These are phyloP conservation scores for Sinosuthora webbiana DNA, from an alignment of 2,113 vertebrate genomes.

Conservation along the genomic window DNA sequence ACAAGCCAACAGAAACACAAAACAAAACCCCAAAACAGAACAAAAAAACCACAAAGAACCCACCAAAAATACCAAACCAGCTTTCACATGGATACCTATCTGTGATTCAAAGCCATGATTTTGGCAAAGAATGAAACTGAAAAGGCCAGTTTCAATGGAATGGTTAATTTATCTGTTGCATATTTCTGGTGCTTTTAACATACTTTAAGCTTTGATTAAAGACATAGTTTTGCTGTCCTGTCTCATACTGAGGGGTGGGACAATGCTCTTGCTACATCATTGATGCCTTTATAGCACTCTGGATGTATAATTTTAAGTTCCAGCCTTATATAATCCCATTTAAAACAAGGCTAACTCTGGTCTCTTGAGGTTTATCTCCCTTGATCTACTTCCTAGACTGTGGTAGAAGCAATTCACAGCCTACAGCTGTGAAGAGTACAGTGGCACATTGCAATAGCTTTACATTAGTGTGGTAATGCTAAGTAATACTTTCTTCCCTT, in stretches of 20 bases:
- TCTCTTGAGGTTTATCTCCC: background rate
- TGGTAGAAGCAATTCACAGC: background rate
- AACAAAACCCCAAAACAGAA: background rate
- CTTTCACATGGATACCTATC: background rate
- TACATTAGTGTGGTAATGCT: background rate
- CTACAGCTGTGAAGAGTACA: background rate
- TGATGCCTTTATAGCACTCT: background rate
- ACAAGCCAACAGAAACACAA: background rate
- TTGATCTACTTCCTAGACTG: background rate
- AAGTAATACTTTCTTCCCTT: background rate
- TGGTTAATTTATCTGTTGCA: background rate
- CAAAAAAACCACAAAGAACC: background rate
- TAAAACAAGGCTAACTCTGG: background rate
- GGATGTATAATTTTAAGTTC: background rate
- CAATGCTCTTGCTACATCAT: background rate
- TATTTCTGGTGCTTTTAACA: background rate
- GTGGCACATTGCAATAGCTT: background rate
- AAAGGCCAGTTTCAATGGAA: background rate
- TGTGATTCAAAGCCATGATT: background rate
- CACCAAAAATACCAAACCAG: background rate
- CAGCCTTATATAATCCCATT: background rate
- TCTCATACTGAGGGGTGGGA: background rate
- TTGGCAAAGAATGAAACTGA: background rate
- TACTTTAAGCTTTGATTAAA: background rate
- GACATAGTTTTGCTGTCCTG: background rate